A percentile compares a stretch with the other conserved stretches of the same genome.
These are phyloP conservation scores for Argentina silus DNA, from an alignment of 2,797 vertebrate genomes.

Conservation along the genomic window DNA sequence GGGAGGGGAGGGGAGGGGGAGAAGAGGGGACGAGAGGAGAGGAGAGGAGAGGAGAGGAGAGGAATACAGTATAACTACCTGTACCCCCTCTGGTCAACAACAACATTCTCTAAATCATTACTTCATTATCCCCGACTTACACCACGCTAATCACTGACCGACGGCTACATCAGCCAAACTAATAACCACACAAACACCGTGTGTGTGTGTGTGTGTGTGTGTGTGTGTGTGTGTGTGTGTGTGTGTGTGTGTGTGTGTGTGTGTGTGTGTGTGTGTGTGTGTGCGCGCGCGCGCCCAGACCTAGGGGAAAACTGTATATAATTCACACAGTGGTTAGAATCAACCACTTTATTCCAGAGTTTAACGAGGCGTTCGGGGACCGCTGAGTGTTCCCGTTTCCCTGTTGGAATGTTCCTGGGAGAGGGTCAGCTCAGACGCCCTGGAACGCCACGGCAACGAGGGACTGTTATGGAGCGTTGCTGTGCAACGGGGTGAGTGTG, in stretches of 20 bases:
- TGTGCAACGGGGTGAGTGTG: constrained; percentile 20
- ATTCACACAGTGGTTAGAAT: constrained; percentile 6
- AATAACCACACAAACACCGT: constrained; percentile 53
- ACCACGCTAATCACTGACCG: constrained; percentile 63
- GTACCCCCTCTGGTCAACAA: neutral
- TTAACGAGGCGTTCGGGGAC: constrained; percentile 66
- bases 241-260: constrained; percentile 6
- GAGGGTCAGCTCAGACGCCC: no score
- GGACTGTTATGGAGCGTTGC: constrained; percentile 28
- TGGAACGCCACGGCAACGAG: neutral
- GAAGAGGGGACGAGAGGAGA: no score
- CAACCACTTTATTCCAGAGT: constrained; percentile 66
- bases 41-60: neutral
- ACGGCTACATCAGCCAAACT: constrained; percentile 63
- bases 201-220: neutral
- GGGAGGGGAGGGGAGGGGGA: no score
- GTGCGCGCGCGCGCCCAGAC: constrained; percentile 24
- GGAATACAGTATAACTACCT: no score
- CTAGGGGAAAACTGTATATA: constrained; percentile 22
- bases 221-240: constrained; percentile 7
- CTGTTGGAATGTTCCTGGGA: neutral
- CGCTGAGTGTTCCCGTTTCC: constrained; percentile 31
- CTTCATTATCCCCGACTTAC: constrained; percentile 67
- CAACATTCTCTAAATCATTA: constrained; percentile 27
- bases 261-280: constrained; percentile 28